Evolutionary conservation across 2,797 vertebrate genomes (phyloP), one percentile per base, ranked within the genome.

Genomic region (Perdix hodgsoniae): DNA sequence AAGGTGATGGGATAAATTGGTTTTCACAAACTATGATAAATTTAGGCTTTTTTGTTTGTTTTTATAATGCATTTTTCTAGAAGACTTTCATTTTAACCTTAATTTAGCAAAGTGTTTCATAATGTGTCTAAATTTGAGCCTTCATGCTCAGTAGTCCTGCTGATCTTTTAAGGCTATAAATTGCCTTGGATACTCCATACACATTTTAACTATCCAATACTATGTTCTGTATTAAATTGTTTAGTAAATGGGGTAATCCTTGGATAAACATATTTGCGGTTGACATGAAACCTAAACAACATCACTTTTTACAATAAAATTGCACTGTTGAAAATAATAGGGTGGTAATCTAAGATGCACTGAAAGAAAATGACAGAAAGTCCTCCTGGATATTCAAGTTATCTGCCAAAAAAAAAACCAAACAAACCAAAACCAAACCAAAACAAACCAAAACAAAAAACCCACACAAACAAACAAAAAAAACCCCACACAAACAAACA

Each of bases 221-320:
- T 19, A 61, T 6, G 33, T 33, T 63, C 64, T 87, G 61, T 40
- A 59, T 42, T 37, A 89, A 83, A 8, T 74, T 92, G 40, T 87
- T 87, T 91, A 92, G 80, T 65, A 94, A 94, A 86, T 27, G 86
- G 33, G 65, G 83, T 54, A 90, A 92, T 83, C 49, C 49, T 78
- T 80, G 37, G 37, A 90, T 90, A 76, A 91, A 70, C 52, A 71
- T 40, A 50, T 83, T 69, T 80, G 37, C 52, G 87, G 73, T 13
- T 74, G 57, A 91, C 40, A 83, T 3, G 10, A 87, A 84, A 27
- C 40, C 63, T 80, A 94, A 90, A 87, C 76, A 83, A 56, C 24
- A 83, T 61, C 57, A 52, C 27, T 71, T 56, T 49, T 57, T 65
- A 75, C 11, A 71, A 47, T 3, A 13, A 87, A 87, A 67, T 2